Conservation (phyloP, 2,797 vertebrate species). For the Falco biarmicus region DNA sequence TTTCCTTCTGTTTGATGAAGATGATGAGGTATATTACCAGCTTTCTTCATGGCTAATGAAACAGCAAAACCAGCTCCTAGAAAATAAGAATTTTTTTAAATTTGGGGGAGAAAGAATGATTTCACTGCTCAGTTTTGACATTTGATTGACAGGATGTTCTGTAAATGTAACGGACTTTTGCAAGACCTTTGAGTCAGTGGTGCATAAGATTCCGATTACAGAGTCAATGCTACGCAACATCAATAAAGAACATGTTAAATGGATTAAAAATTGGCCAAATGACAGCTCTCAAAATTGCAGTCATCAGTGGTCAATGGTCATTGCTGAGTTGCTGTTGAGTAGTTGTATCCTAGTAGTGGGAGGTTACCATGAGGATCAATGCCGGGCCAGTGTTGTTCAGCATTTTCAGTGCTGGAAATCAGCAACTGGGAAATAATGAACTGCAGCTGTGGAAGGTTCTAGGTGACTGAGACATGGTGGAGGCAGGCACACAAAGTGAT, state of each 20-base stretch:
- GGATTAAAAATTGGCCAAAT: not conserved
- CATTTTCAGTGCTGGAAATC: not conserved
- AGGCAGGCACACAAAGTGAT: not conserved
- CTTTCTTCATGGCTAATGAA: not conserved
- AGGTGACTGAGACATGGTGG: accelerated
- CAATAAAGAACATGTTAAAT: slow-evolving; percentile 6
- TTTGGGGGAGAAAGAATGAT: not conserved
- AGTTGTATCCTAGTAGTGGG: not conserved
- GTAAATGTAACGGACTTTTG: not conserved
- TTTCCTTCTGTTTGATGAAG: not conserved
- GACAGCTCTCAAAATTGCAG: not conserved
- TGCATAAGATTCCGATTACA: not conserved
- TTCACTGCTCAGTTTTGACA: not conserved
- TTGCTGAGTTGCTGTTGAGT: not conserved
- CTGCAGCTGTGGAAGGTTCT: not conserved
- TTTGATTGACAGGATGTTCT: not conserved
- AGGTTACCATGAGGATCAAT: not conserved
- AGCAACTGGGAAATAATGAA: not conserved
- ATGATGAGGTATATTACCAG: not conserved
- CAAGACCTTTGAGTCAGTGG: slow-evolving; percentile 20
- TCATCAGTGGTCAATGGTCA: not conserved
- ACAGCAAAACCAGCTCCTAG: not conserved
- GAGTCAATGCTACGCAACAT: not conserved
- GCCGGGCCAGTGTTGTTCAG: not conserved
- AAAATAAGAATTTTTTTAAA: not conserved